phyloP scores from a whole-genome alignment of 2,888 invertebrate species.

The Chymomyza fuscimana region DNA sequence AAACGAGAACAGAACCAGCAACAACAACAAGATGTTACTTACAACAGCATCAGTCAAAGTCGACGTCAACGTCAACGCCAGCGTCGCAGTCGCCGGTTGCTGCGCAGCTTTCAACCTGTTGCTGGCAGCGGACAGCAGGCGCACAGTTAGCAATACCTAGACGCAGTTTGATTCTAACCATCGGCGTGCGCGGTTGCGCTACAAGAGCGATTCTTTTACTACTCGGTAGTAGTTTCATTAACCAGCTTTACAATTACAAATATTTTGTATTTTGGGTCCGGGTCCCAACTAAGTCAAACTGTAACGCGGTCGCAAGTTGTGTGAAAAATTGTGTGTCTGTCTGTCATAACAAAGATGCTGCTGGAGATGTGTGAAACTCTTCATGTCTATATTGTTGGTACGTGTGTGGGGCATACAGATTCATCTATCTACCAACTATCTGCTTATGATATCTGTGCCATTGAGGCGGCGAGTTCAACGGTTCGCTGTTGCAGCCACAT shows the following conservation, averaged over 20 bases:
- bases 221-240: no score
- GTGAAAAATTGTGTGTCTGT: background rate
- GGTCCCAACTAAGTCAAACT: conserved; percentile 28
- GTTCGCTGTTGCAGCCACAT: background rate
- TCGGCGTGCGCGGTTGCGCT: conserved; percentile 69
- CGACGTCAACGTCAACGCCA: background rate
- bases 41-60: background rate
- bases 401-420: background rate
- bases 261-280: conserved; percentile 2
- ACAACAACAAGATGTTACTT: background rate
- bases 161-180: conserved; percentile 71
- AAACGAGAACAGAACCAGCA: background rate
- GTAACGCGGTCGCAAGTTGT: conserved; percentile 9
- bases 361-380: conserved; percentile 5
- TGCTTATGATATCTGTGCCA: conserved; percentile 46
- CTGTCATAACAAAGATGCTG: background rate
- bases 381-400: background rate
- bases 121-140: conserved; percentile 2
- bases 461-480: background rate
- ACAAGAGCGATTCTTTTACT: background rate
- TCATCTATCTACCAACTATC: background rate
- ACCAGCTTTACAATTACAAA: background rate
- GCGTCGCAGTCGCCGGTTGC: conserved; percentile 1
- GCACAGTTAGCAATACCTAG: conserved; percentile 22
- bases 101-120: conserved; percentile 10